Evolutionary conservation across 2,113 vertebrate genomes (phyloP).

Genomic region (Neolamprologus kungweensis): DNA sequence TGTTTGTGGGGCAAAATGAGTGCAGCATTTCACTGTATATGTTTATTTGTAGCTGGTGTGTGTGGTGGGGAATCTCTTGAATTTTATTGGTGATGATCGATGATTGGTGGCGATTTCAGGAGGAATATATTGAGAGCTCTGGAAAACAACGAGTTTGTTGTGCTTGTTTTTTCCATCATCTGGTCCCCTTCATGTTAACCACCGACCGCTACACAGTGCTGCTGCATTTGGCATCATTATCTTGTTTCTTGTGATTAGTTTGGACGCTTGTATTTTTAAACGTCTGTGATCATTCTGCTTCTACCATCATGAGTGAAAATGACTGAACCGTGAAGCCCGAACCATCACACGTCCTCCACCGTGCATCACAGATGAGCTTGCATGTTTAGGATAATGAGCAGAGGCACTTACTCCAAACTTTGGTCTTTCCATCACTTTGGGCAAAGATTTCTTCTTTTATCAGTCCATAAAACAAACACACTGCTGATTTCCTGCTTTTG

Average conservation of each 20-base stretch:
- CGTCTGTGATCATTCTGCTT: rapidly evolving
- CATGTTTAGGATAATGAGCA: not conserved
- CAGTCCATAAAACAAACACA: not conserved
- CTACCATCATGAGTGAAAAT: not conserved
- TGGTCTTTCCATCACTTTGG: not conserved
- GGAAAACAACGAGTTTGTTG: not conserved
- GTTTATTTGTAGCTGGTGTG: not conserved
- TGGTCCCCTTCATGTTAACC: not conserved
- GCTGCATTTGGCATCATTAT: not conserved
- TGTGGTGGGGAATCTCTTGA: not conserved
- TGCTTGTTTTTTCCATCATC: not conserved
- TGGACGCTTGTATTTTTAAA: rapidly evolving
- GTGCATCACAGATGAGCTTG: not conserved
- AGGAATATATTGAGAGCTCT: not conserved
- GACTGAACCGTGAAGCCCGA: rapidly evolving
- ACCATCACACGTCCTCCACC: not conserved
- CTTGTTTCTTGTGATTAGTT: not conserved
- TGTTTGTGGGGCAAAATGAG: rapidly evolving
- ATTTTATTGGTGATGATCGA: not conserved
- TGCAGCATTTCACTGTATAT: not conserved
- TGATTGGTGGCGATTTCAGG: not conserved
- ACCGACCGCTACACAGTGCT: not conserved
- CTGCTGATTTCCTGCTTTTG: rapidly evolving
- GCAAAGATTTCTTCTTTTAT: not conserved
- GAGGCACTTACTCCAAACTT: not conserved